Conservation (phyloP, 2,888 invertebrate genomes). For the Metacarcinus magister region DNA sequence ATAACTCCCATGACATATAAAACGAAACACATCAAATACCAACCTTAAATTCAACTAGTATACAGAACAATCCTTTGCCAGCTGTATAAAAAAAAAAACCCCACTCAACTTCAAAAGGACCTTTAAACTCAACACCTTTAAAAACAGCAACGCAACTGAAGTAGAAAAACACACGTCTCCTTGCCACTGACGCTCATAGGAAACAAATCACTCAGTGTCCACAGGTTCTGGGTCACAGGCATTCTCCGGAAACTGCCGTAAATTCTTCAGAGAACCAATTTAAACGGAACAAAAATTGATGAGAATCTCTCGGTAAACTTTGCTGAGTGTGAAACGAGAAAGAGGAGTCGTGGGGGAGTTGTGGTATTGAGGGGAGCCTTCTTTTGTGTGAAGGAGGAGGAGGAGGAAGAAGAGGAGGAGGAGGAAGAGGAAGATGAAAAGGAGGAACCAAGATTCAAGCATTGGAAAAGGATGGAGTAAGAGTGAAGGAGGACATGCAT, state of each 20-base stretch:
- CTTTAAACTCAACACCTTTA: not conserved
- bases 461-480: not conserved
- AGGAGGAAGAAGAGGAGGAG: not conserved
- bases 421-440: not conserved
- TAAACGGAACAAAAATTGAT: not conserved
- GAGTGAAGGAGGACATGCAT: not conserved
- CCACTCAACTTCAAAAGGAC: not conserved
- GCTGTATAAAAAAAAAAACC: not conserved
- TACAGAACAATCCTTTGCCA: not conserved
- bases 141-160: not conserved
- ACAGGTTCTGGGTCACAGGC: not conserved
- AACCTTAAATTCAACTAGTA: not conserved
- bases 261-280: constrained; percentile 3
- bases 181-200: not conserved
- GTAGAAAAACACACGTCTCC: not conserved
- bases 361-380: not conserved
- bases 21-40: not conserved
- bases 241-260: constrained; percentile 1
- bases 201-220: constrained; percentile 1
- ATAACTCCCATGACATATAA: not conserved
- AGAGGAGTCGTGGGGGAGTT: not conserved
- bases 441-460: not conserved
- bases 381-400: not conserved
- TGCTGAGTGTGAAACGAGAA: not conserved
- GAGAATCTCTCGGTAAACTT: not conserved